Evolutionary conservation across 2,113 vertebrate genomes (phyloP).

Genomic region (Coturnix japonica): DNA sequence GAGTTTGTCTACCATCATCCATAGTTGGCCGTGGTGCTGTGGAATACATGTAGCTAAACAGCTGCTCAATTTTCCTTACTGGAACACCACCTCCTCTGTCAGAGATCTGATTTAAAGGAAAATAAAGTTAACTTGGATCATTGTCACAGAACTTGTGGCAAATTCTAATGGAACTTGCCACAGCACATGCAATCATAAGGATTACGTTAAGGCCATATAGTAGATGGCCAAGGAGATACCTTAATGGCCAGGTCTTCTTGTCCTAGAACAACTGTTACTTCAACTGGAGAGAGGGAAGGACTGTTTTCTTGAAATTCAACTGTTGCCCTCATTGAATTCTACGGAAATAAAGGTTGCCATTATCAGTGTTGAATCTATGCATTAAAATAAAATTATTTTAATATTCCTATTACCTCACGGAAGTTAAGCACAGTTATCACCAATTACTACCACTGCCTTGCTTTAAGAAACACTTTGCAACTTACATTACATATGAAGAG

Average conservation of each 20-base stretch:
- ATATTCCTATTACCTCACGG: neutral
- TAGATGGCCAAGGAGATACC: conserved; percentile 73
- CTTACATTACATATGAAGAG: neutral
- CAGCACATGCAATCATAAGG: neutral
- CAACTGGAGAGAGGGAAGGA: conserved; percentile 83
- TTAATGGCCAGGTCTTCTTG: conserved; percentile 96
- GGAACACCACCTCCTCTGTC: conserved; percentile 96
- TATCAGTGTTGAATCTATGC: neutral
- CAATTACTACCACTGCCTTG: neutral
- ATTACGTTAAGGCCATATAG: neutral
- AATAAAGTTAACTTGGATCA: neutral
- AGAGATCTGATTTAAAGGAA: conserved; percentile 83
- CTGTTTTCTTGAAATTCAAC: conserved; percentile 92
- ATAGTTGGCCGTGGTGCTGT: conserved; percentile 90
- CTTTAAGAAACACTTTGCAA: neutral
- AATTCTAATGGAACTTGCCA: neutral
- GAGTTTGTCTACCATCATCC: conserved; percentile 87
- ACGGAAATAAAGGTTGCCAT: conserved; percentile 1
- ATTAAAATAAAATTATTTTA: neutral
- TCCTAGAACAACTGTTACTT: conserved; percentile 91
- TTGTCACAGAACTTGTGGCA: neutral
- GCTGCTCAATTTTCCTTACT: conserved; percentile 89
- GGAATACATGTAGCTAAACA: conserved; percentile 97
- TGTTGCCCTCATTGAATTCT: conserved; percentile 98
- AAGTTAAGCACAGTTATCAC: neutral